These are phyloP conservation scores for Thryonomys swinderianus DNA, from an alignment of 2,113 vertebrate species.

Conservation along the genomic window DNA sequence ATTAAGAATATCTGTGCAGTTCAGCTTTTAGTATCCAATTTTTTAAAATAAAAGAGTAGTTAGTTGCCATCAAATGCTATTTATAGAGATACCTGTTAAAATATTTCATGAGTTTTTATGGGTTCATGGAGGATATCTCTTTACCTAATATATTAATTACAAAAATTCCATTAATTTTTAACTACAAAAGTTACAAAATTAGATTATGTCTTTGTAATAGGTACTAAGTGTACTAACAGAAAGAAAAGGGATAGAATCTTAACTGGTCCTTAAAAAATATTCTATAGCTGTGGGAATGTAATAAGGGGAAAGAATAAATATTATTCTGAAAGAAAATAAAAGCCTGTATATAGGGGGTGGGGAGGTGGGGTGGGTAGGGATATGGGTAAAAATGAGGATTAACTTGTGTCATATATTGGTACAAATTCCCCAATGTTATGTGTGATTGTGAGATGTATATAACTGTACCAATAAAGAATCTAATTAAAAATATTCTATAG, in stretches of 20 bases:
- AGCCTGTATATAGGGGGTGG: too few species aligned
- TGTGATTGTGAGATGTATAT: too few species aligned
- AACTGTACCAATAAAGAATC: too few species aligned
- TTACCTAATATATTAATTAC: constrained; percentile 14
- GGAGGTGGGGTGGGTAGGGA: too few species aligned
- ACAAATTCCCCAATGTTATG: too few species aligned
- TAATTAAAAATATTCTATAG: constrained; percentile 50
- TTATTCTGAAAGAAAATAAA: too few species aligned
- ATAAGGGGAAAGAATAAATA: too few species aligned
- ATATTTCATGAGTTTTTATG: neutral
- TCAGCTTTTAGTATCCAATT: neutral
- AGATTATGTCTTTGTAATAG: neutral
- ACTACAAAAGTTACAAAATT: neutral
- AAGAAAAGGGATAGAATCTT: neutral
- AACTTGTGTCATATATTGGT: too few species aligned
- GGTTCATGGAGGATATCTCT: neutral
- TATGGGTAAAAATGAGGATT: too few species aligned
- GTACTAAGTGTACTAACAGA: neutral
- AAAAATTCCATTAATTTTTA: neutral
- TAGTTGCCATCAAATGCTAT: constrained; percentile 5
- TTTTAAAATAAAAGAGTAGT: constrained; percentile 22
- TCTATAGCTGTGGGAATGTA: too few species aligned
- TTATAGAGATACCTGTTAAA: neutral
- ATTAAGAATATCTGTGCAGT: neutral
- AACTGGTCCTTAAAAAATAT: constrained; percentile 67